A percentile compares a stretch with the other conserved stretches of the same genome.
These are phyloP conservation scores for fruit fly (Drosophila melanogaster) DNA, from an alignment of 1,140 invertebrate genomes.

Conservation along the genomic window DNA sequence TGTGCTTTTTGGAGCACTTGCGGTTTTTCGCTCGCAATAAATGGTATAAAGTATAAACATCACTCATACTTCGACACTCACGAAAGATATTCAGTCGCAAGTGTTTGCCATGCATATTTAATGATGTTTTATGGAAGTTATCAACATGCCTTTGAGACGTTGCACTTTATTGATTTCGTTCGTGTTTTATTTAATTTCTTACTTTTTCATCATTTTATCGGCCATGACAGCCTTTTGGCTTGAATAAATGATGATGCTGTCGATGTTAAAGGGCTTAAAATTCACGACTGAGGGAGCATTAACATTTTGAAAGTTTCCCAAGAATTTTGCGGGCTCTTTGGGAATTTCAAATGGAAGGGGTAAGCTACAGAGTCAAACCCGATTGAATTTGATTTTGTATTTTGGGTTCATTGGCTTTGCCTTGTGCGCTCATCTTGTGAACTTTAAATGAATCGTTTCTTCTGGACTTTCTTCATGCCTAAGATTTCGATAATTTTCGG, in stretches of 20 bases:
- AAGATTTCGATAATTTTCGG: constrained; percentile 2
- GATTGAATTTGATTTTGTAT: constrained; percentile 41
- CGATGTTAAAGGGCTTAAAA: constrained; percentile 54
- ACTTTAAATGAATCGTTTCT: constrained; percentile 8
- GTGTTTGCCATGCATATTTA: constrained; percentile 65
- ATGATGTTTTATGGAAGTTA: constrained; percentile 58
- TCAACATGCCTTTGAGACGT: constrained; percentile 26
- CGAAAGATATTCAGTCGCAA: constrained; percentile 9
- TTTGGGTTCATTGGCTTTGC: constrained; percentile 58
- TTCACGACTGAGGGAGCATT: constrained; percentile 41
- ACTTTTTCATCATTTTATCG: constrained; percentile 45
- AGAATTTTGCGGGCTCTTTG: constrained; percentile 47
- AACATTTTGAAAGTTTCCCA: constrained; percentile 48
- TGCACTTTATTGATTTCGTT: constrained; percentile 80
- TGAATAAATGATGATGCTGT: constrained; percentile 64
- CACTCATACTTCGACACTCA: constrained; percentile 5
- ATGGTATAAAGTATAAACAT: constrained; percentile 52
- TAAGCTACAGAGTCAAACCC: constrained; percentile 32
- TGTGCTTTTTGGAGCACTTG: neutral
- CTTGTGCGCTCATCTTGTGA: neutral
- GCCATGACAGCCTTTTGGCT: constrained; percentile 30
- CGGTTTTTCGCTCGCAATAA: neutral
- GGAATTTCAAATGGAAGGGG: neutral
- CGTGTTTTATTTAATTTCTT: constrained; percentile 66
- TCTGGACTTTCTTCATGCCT: neutral